A percentile compares a stretch with the other conserved stretches of the same genome.
Conservation (phyloP, 2,888 invertebrate genomes). For the Crossocerus cetratus region DNA sequence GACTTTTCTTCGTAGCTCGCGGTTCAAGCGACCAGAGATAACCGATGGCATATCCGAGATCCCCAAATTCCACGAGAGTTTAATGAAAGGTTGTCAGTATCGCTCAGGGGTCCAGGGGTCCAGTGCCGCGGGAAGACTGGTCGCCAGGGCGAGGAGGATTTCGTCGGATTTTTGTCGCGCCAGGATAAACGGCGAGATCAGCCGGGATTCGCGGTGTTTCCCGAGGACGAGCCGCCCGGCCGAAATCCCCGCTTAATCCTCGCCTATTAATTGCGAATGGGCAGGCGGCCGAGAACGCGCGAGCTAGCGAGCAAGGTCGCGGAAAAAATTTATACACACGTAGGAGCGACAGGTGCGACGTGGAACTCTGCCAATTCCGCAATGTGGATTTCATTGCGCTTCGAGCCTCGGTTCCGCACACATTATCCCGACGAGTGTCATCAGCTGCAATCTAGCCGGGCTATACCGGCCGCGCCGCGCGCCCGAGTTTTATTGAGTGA, state of each 20-base stretch:
- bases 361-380: conserved; percentile 43
- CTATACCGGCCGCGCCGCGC: neutral
- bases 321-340: conserved; percentile 31
- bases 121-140: too few relatives aligned
- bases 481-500: neutral
- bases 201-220: conserved; percentile 16
- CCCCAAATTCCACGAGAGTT: too few relatives aligned
- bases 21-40: too few relatives aligned
- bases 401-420: conserved; percentile 23
- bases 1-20: too few relatives aligned
- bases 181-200: conserved; percentile 15
- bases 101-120: too few relatives aligned
- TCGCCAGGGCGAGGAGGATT: conserved; percentile 3
- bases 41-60: too few relatives aligned
- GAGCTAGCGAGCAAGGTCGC: neutral
- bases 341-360: conserved; percentile 42
- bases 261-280: conserved; percentile 38
- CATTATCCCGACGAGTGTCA: neutral
- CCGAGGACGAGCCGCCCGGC: conserved; percentile 2
- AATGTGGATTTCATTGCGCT: conserved; percentile 28
- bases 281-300: conserved; percentile 15
- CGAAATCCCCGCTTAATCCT: conserved; percentile 38
- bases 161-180: conserved; percentile 21
- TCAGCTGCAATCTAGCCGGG: neutral
- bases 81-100: too few relatives aligned